phyloP scores from a whole-genome alignment of 2,113 vertebrate species.

The Anas platyrhynchos region DNA sequence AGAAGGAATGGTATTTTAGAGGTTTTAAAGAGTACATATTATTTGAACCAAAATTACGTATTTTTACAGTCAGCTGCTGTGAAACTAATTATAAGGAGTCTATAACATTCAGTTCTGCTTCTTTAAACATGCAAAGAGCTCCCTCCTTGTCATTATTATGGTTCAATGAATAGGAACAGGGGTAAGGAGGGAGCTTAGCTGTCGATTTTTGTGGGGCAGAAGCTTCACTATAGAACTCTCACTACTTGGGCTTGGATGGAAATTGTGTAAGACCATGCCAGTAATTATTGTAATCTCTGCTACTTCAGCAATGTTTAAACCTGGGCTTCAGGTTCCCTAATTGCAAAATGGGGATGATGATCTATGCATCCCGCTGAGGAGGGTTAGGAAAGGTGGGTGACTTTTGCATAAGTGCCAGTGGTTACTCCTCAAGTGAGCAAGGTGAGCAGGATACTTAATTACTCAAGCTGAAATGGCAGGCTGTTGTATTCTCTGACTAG shows the following conservation, averaged over 20 bases:
- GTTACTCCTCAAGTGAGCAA: background rate
- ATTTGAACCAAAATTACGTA: conserved; percentile 31
- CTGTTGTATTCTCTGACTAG: conserved; percentile 9
- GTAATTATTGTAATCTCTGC: conserved; percentile 21
- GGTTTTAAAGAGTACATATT: conserved; percentile 24
- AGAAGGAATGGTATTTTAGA: conserved; percentile 9
- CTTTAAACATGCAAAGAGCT: conserved; percentile 68
- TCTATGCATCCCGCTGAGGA: background rate
- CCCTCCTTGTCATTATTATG: conserved; percentile 55
- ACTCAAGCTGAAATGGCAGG: conserved; percentile 12
- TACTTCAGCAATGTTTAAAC: conserved; percentile 8
- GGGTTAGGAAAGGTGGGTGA: background rate
- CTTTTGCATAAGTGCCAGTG: background rate
- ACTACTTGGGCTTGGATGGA: conserved; percentile 21
- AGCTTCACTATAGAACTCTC: conserved; percentile 22
- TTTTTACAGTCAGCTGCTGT: conserved; percentile 44
- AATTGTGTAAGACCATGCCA: conserved; percentile 3
- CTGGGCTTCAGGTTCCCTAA: background rate
- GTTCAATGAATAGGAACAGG: conserved; percentile 55
- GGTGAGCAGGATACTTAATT: conserved; percentile 16
- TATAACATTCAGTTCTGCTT: conserved; percentile 58
- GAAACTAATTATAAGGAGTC: conserved; percentile 59
- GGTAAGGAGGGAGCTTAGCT: conserved; percentile 41
- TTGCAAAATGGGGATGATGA: background rate
- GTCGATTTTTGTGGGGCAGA: conserved; percentile 42